These are phyloP conservation scores for Otus sunia DNA, from an alignment of 2,113 vertebrate species.

Conservation along the genomic window DNA sequence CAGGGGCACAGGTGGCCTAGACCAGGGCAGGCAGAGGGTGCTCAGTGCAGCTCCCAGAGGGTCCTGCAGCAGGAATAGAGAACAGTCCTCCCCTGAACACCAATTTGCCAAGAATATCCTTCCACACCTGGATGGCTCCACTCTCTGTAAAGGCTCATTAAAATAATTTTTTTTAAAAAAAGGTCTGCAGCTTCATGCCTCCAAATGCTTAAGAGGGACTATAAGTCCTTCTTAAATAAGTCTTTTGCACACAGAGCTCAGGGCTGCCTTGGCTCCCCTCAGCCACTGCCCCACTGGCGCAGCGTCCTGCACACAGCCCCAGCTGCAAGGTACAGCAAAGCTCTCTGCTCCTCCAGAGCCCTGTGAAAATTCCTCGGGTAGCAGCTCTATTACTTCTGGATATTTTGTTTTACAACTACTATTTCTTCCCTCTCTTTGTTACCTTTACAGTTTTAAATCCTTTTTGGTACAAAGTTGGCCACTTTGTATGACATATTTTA, in stretches of 20 bases:
- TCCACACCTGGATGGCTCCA: not conserved
- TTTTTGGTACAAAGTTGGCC: not conserved
- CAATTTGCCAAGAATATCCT: not conserved
- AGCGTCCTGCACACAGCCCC: rapidly evolving
- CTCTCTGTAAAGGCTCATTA: not conserved
- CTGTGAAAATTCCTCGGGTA: not conserved
- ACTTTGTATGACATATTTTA: not conserved
- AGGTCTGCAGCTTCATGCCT: not conserved
- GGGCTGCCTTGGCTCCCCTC: not conserved
- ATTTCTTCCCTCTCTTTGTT: not conserved
- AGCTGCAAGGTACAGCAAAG: not conserved
- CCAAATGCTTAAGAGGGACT: not conserved
- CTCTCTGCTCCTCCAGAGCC: not conserved
- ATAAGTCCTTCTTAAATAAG: not conserved
- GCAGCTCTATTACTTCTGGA: not conserved
- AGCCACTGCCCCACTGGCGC: rapidly evolving
- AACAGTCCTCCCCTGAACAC: rapidly evolving
- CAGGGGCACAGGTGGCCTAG: not conserved
- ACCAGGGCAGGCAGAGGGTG: too few relatives aligned
- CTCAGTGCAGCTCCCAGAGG: not conserved
- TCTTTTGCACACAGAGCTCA: not conserved
- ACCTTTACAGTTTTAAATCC: not conserved
- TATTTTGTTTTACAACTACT: not conserved
- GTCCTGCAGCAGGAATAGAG: not conserved
- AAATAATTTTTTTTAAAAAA: not conserved